Base-by-base conservation (phyloP, 53 echinoderm and acorn worm species). In the Glandiceps talaboti region DNA sequence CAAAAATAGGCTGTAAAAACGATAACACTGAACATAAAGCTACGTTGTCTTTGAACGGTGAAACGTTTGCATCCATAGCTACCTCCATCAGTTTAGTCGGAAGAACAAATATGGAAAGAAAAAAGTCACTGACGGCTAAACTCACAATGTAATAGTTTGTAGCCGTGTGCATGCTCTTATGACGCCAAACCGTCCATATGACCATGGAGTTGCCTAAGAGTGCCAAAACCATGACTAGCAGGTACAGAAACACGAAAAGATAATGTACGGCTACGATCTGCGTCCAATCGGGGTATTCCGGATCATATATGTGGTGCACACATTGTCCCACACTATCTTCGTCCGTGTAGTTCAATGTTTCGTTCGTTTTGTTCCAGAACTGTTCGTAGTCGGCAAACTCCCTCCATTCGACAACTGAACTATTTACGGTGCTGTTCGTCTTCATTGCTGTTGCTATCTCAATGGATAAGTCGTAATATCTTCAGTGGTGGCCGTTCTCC, bases 81-180 rank as follows among this genome's bases (percentile, higher is more conserved):
- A 92, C 80, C 74, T 90, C 86, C n/a, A 95, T 33, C 0, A 95
- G 77, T 79, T 95, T 95, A 31, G 88, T 79, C 29, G 95, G 95
- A 88, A 88, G 86, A 25, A 82, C 92, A 80, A 95, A 87, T 0
- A 82, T 82, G 14, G 90, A 90, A 32, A 95, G 80, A 20, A 86
- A 79, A 30, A 95, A 84, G 79, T 95, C 95, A 75, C 95, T 95
- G 77, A 88, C 77, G 1, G 95, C 95, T 73, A 95, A 76, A 76
- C 95, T 95, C 73, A 95, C 84, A 72, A 95, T 95, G 83, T 95
- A 95, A 78, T 87, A 92, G 84, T 95, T 95, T 25, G 95, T 95
- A 1, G 95, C 90, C 26, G 95, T 95, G 64, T 90, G 84, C 95
- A 95, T 95, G 14, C 90, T 32, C 20, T 88, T 85, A 76, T 95